Conservation (phyloP, 2,797 vertebrate species). For the Danio jaintianensis region DNA sequence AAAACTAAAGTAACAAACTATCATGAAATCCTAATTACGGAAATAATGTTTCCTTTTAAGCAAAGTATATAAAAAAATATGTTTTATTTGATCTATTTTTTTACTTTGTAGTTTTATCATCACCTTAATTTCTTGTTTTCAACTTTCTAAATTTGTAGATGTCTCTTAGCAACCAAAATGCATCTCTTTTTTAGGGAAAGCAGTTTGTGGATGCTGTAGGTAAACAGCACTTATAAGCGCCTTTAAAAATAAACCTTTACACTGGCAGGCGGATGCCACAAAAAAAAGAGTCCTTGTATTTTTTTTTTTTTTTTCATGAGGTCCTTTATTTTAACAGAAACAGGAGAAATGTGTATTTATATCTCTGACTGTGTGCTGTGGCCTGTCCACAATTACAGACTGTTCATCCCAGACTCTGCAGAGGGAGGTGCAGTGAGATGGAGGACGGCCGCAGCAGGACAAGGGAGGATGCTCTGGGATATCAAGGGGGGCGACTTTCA, state of each 20-base stretch:
- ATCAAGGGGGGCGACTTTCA: conserved; percentile 41
- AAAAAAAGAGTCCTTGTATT: conserved; percentile 64
- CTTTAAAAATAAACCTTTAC: conserved; percentile 72
- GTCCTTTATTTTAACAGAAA: conserved; percentile 84
- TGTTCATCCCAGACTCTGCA: conserved; percentile 78
- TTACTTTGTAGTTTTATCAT: too few species aligned
- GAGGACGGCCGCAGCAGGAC: conserved; percentile 57
- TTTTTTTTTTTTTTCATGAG: conserved; percentile 71
- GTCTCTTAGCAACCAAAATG: conserved; percentile 49
- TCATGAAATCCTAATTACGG: too few species aligned
- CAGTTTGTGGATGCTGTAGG: conserved; percentile 67
- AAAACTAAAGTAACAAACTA: too few species aligned
- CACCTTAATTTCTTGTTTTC: too few species aligned
- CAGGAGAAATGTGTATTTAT: conserved; percentile 84
- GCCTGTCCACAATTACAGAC: conserved; percentile 85
- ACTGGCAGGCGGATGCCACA: conserved; percentile 69
- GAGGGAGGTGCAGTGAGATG: conserved; percentile 64
- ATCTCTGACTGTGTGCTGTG: conserved; percentile 83
- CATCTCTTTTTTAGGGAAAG: conserved; percentile 54
- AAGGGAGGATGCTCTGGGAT: conserved; percentile 35
- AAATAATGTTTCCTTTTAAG: too few species aligned
- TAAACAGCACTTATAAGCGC: conserved; percentile 53
- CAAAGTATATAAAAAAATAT: too few species aligned
- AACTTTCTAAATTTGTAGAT: not conserved
- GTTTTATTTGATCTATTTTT: too few species aligned